A percentile compares a stretch with the other conserved stretches of the same genome.
phyloP scores from a whole-genome alignment of 2,113 vertebrate species.

The Alethe diademata region DNA sequence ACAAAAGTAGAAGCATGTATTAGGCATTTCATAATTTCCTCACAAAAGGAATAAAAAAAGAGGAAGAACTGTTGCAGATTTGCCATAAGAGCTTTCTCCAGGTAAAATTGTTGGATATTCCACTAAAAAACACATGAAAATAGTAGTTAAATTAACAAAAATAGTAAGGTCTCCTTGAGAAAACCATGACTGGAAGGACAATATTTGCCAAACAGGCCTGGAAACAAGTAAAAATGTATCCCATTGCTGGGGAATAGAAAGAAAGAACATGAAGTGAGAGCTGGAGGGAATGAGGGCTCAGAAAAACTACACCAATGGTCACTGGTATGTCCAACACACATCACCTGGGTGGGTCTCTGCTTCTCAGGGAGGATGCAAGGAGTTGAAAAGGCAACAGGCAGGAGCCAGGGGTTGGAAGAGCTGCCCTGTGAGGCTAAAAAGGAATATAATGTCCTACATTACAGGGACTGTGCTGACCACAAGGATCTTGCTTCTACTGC shows the following conservation, averaged over 20 bases:
- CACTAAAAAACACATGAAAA: background rate
- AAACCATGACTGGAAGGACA: background rate
- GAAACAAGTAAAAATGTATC: background rate
- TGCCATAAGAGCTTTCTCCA: background rate
- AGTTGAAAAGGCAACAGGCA: background rate
- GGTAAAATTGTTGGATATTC: background rate
- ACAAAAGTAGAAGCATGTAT: background rate
- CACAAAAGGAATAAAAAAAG: background rate
- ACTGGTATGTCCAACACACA: background rate
- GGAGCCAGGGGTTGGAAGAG: background rate
- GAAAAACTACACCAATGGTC: background rate
- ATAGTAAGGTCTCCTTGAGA: background rate
- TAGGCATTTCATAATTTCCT: background rate
- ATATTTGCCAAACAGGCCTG: background rate
- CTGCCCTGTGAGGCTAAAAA: background rate
- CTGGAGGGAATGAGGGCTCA: background rate
- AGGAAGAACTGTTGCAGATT: background rate
- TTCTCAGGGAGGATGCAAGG: background rate
- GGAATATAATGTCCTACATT: background rate
- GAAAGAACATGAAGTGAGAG: background rate
- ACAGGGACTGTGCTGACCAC: background rate
- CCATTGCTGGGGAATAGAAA: background rate
- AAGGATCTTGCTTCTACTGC: background rate
- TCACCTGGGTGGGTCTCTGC: background rate
- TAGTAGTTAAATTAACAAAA: background rate